Conservation (phyloP, 2,888 invertebrate species). For the Polydrusus tereticollis region DNA sequence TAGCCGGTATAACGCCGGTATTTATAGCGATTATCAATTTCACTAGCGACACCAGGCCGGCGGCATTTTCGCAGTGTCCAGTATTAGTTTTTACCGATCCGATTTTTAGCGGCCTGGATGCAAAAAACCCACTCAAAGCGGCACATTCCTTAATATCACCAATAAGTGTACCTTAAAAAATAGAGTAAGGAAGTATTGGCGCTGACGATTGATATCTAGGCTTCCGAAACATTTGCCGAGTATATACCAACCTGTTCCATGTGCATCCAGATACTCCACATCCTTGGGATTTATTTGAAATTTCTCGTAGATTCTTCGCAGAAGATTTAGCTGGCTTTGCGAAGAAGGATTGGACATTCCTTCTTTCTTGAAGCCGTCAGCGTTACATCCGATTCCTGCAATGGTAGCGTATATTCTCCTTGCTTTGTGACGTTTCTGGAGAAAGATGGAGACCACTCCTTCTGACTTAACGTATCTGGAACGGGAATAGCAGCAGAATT, state of each 20-base stretch:
- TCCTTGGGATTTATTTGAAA: slow-evolving; percentile 68
- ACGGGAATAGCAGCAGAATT: too few relatives aligned
- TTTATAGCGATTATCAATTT: slow-evolving; percentile 79
- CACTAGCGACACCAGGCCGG: slow-evolving; percentile 71
- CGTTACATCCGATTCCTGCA: slow-evolving; percentile 70
- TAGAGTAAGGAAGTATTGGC: too few relatives aligned
- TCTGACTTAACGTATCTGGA: slow-evolving; percentile 65
- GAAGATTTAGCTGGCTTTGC: slow-evolving; percentile 57
- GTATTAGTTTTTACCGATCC: slow-evolving; percentile 70
- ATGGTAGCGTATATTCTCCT: slow-evolving; percentile 68
- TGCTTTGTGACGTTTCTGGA: slow-evolving; percentile 66
- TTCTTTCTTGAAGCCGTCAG: slow-evolving; percentile 68
- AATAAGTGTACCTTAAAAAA: slow-evolving; percentile 66
- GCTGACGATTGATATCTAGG: too few relatives aligned
- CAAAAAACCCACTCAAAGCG: slow-evolving; percentile 48
- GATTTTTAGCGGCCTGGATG: slow-evolving; percentile 70
- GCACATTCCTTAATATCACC: slow-evolving; percentile 53
- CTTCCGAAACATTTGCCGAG: too few relatives aligned
- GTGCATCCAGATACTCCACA: slow-evolving; percentile 72
- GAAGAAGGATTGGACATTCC: slow-evolving; percentile 59
- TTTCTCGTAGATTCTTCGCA: slow-evolving; percentile 70
- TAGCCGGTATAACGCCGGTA: slow-evolving; percentile 76
- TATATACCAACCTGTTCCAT: slow-evolving; percentile 71
- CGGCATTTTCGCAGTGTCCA: slow-evolving; percentile 67
- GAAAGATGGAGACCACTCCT: slow-evolving; percentile 64